phyloP scores from a whole-genome alignment of 2,113 vertebrate genomes.

The Pluvianellus socialis region DNA sequence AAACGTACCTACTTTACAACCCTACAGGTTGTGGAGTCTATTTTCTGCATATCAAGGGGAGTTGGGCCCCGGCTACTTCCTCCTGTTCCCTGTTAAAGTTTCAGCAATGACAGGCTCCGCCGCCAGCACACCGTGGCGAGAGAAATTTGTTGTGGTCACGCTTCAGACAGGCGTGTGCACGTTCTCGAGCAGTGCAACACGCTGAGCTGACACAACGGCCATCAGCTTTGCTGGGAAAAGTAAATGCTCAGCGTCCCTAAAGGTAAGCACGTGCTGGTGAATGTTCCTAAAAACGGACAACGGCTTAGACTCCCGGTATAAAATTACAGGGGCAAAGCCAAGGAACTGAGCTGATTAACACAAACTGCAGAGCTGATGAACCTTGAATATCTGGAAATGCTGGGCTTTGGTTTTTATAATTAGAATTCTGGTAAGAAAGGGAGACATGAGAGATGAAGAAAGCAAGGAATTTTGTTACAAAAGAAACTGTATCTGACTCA shows the following conservation, averaged over 20 bases:
- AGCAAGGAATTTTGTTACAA: not conserved
- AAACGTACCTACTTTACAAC: no score
- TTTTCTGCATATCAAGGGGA: not conserved
- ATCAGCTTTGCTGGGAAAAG: not conserved
- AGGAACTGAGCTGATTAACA: not conserved
- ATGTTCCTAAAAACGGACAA: not conserved
- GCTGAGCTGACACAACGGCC: not conserved
- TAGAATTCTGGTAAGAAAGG: not conserved
- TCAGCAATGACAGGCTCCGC: no score
- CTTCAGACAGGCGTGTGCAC: no score
- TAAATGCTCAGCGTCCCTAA: not conserved
- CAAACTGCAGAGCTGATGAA: not conserved
- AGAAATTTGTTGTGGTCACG: accelerated
- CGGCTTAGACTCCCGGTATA: not conserved
- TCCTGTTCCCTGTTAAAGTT: not conserved
- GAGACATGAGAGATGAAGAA: not conserved
- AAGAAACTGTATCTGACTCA: slow-evolving; percentile 19
- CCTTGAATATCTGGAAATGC: not conserved
- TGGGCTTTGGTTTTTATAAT: not conserved
- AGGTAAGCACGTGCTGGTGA: not conserved
- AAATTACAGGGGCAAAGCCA: not conserved
- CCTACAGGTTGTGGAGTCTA: no score
- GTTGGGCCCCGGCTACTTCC: not conserved
- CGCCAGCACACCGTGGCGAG: no score
- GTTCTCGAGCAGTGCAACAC: accelerated